Evolutionary conservation across 53 echinoderm and acorn worm genomes (phyloP).

Genomic region (Holothuria leucospilota): DNA sequence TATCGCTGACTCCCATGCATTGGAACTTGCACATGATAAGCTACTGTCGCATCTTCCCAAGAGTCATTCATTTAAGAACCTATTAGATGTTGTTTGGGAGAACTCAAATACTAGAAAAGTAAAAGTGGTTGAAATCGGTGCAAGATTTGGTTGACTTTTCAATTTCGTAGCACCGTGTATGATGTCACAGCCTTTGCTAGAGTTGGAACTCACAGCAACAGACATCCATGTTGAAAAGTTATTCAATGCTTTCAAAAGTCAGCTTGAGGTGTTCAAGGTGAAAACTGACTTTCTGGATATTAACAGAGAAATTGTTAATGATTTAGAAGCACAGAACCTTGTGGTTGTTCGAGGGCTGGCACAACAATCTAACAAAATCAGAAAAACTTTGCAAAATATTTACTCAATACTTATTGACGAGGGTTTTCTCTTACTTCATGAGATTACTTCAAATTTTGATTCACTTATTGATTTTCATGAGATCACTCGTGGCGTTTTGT

Average conservation of each 20-base stretch:
- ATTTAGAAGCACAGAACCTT: conserved; percentile 22
- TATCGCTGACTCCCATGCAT: conserved; percentile 17
- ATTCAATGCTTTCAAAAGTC: not conserved
- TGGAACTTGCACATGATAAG: conserved; percentile 44
- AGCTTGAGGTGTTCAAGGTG: not conserved
- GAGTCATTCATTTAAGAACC: conserved; percentile 42
- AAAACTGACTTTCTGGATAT: not conserved
- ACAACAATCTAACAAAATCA: not conserved
- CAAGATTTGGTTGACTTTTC: not conserved
- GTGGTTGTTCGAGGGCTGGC: not conserved
- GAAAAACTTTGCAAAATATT: not conserved
- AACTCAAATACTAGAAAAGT: not conserved
- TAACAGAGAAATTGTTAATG: conserved; percentile 19
- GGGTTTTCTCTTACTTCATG: not conserved
- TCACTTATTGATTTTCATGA: too few relatives aligned
- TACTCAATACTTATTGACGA: not conserved
- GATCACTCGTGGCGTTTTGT: not conserved
- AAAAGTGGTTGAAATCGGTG: not conserved
- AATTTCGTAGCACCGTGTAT: not conserved
- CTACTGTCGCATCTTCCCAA: conserved; percentile 56
- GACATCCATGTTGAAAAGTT: not conserved
- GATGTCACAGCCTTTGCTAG: not conserved
- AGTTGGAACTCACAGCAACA: not conserved
- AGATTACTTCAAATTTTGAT: not conserved
- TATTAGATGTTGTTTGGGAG: not conserved